These are phyloP conservation scores for Mellilla xanthometata DNA, from an alignment of 2,888 invertebrate genomes.

Conservation along the genomic window DNA sequence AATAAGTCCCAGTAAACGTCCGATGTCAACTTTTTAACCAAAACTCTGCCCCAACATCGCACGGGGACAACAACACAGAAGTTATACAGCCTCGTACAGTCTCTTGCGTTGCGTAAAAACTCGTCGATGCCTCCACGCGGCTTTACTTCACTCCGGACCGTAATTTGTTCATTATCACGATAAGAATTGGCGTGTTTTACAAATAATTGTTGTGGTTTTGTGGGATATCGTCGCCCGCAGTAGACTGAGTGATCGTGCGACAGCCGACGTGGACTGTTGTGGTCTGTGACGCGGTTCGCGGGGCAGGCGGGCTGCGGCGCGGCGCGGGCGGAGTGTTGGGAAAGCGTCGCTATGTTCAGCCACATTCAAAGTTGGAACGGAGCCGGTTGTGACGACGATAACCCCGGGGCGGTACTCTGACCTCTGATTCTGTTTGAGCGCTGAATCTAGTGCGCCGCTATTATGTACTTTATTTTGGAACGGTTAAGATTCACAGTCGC, in stretches of 20 bases:
- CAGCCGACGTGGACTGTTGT: slow-evolving; percentile 50
- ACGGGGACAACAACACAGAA: slow-evolving; percentile 65
- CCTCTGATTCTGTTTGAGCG: too few species aligned
- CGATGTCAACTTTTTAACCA: slow-evolving; percentile 65
- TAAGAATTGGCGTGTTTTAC: slow-evolving; percentile 24
- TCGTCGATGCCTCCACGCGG: slow-evolving; percentile 26
- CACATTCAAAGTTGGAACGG: slow-evolving; percentile 42
- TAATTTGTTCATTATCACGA: slow-evolving; percentile 68
- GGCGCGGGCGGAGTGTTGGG: slow-evolving; percentile 45
- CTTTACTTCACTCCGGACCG: slow-evolving; percentile 75
- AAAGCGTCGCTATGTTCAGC: slow-evolving; percentile 54
- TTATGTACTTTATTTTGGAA: too few species aligned
- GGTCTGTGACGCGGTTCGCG: slow-evolving; percentile 25
- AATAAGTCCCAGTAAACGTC: slow-evolving; percentile 70
- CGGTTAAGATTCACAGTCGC: too few species aligned
- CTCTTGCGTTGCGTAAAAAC: slow-evolving; percentile 35
- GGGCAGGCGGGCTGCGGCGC: slow-evolving; percentile 11
- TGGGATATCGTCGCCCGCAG: slow-evolving; percentile 29
- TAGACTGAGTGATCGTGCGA: slow-evolving; percentile 48
- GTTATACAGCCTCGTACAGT: slow-evolving; percentile 58
- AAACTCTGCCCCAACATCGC: slow-evolving; percentile 73
- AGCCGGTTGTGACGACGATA: slow-evolving; percentile 41
- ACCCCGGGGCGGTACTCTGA: too few species aligned
- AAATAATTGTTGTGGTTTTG: slow-evolving; percentile 30
- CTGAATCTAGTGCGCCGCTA: too few species aligned